Evolutionary conservation across 2,888 invertebrate species (phyloP).

Genomic region (Cepaea hortensis): DNA sequence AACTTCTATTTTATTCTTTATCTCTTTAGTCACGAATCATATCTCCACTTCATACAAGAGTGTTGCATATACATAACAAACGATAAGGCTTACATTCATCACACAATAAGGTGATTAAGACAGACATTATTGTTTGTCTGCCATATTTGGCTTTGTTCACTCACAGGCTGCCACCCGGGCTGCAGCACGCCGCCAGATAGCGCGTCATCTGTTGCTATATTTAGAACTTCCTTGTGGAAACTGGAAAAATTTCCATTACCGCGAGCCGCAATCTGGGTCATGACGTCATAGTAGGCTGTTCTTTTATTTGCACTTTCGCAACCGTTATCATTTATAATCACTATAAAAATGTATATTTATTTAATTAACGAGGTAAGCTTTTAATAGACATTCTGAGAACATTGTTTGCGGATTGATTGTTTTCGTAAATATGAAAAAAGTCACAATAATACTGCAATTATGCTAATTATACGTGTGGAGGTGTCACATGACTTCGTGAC

Average conservation of each 20-base stretch:
- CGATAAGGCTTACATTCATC: too few species aligned
- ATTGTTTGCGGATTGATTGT: not conserved
- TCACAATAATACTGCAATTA: not conserved
- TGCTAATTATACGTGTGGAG: not conserved
- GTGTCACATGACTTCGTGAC: conserved; percentile 36
- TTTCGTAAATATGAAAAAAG: not conserved
- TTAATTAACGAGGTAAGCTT: too few species aligned
- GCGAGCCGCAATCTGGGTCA: not conserved
- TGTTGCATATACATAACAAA: too few species aligned
- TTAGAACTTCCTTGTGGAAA: conserved; percentile 3
- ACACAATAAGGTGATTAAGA: too few species aligned
- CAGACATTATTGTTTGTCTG: too few species aligned
- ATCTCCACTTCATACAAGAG: too few species aligned
- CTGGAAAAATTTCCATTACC: not conserved
- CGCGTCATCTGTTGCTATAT: not conserved
- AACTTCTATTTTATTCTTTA: too few species aligned
- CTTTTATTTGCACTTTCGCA: not conserved
- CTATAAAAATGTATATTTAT: not conserved
- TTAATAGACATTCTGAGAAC: too few species aligned
- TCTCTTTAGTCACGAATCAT: too few species aligned
- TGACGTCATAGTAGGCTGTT: conserved; percentile 27
- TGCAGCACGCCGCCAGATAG: not conserved
- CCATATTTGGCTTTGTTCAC: not conserved
- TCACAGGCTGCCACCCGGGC: not conserved
- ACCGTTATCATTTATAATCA: not conserved